phyloP scores from a whole-genome alignment of 2,888 invertebrate genomes.

The Celastrina argiolus region DNA sequence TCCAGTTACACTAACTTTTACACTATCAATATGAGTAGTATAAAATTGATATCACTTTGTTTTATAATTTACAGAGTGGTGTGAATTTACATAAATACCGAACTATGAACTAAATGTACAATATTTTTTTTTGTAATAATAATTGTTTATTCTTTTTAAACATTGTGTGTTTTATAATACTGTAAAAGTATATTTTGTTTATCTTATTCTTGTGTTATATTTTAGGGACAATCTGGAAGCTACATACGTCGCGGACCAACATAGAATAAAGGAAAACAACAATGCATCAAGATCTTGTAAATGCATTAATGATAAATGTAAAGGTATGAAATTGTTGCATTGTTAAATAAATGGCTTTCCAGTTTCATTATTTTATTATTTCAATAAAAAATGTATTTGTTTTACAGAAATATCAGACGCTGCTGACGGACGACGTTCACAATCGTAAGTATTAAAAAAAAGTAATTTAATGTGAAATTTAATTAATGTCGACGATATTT shows the following conservation, averaged over 20 bases:
- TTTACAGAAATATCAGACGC: constrained; percentile 3
- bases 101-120: no score
- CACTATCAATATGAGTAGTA: no score
- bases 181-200: no score
- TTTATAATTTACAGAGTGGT: no score
- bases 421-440: neutral
- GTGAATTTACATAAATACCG: no score
- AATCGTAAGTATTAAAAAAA: neutral
- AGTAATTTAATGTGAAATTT: no score
- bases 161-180: no score
- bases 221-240: constrained; percentile 12
- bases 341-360: neutral
- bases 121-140: no score
- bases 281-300: neutral
- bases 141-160: no score
- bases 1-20: no score
- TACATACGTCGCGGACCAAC: neutral
- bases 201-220: neutral
- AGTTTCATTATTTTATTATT: neutral
- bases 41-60: no score
- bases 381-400: neutral
- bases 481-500: neutral
- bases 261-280: neutral
- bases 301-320: neutral
- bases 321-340: neutral